A percentile compares a stretch with the other conserved stretches of the same genome.
Evolutionary conservation across 2,888 invertebrate genomes (phyloP).

Genomic region (Magallana nippona): DNA sequence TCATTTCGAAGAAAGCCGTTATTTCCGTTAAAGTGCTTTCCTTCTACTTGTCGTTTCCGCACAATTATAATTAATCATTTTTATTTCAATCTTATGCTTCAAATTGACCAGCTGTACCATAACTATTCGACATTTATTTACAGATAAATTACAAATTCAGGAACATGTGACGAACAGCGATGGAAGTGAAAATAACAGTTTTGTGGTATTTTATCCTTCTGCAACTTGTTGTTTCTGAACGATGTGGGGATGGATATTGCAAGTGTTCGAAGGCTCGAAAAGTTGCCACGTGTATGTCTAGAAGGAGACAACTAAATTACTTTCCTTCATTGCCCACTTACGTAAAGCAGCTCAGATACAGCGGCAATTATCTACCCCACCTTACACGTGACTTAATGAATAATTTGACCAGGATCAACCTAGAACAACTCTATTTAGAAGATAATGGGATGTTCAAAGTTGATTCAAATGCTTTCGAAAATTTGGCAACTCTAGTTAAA

Average conservation of each 20-base stretch:
- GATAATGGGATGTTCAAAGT: slow-evolving; percentile 22
- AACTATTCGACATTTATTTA: too few species aligned
- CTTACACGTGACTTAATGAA: not conserved
- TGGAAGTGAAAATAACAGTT: not conserved
- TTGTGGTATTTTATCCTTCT: not conserved
- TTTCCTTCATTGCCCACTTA: slow-evolving; percentile 32
- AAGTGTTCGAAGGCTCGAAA: not conserved
- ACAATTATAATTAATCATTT: too few species aligned
- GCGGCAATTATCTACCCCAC: not conserved
- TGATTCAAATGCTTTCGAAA: slow-evolving; percentile 17
- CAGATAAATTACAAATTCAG: too few species aligned
- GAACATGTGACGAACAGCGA: not conserved
- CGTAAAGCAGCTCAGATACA: not conserved
- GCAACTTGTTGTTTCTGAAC: not conserved
- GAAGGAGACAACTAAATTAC: not conserved
- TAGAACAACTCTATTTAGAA: not conserved
- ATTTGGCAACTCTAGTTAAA: not conserved
- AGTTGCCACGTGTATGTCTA: slow-evolving; percentile 16
- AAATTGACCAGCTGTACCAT: too few species aligned
- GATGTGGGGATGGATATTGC: slow-evolving; percentile 29
- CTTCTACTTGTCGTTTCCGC: too few species aligned
- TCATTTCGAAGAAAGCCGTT: too few species aligned
- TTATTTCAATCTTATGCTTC: too few species aligned
- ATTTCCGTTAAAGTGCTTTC: too few species aligned
- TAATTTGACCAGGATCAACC: slow-evolving; percentile 22